A percentile compares a stretch with the other conserved stretches of the same genome.
Evolutionary conservation across 2,888 invertebrate species (phyloP).

Genomic region (Adelphocoris suturalis): DNA sequence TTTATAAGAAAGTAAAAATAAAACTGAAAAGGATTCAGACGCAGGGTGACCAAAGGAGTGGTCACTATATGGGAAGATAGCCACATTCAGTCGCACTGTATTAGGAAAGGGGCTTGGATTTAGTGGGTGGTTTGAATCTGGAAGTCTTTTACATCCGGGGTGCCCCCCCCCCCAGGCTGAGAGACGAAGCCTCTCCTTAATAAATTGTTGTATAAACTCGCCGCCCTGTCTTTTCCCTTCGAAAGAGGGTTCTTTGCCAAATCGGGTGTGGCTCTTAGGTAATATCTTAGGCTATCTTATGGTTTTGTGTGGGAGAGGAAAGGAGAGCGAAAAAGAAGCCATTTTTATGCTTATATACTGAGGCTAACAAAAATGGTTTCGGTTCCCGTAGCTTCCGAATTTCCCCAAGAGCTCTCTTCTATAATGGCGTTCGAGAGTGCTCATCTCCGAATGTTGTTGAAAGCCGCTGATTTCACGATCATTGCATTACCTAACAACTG

Average conservation of each 20-base stretch:
- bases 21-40: neutral
- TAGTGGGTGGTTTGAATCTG: constrained; percentile 62
- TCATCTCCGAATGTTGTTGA: too few relatives aligned
- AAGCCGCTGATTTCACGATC: too few relatives aligned
- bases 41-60: constrained; percentile 53
- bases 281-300: constrained; percentile 62
- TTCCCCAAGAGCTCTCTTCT: neutral
- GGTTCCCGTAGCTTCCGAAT: neutral
- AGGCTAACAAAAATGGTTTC: neutral
- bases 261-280: constrained; percentile 64
- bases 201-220: constrained; percentile 69
- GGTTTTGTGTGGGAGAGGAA: neutral
- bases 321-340: neutral
- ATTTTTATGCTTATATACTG: neutral
- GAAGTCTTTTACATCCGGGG: constrained; percentile 66
- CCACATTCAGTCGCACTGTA: constrained; percentile 64
- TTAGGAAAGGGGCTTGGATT: constrained; percentile 47
- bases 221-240: constrained; percentile 25
- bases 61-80: constrained; percentile 61
- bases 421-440: too few relatives aligned
- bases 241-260: constrained; percentile 58
- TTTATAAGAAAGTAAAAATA: constrained; percentile 50
- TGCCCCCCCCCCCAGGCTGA: constrained; percentile 12
- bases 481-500: too few relatives aligned
- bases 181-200: constrained; percentile 34